These are phyloP conservation scores for Orcinus orca DNA, from an alignment of 2,113 vertebrate genomes.

Conservation along the genomic window DNA sequence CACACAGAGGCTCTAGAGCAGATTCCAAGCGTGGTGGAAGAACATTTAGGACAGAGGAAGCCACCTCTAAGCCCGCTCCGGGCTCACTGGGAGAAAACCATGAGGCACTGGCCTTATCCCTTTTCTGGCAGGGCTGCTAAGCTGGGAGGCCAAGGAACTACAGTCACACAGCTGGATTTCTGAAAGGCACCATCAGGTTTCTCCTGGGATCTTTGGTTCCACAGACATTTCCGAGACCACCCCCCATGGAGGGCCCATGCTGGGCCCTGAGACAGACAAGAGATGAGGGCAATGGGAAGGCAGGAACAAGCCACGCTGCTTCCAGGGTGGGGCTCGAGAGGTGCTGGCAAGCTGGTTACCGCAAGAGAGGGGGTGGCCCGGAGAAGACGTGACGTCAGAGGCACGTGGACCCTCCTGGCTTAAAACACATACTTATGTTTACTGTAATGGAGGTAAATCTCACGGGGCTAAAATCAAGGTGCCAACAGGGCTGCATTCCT, in stretches of 20 bases:
- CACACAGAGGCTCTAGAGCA: background rate
- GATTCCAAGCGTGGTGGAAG: background rate
- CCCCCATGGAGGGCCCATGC: fast-evolving
- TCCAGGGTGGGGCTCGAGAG: background rate
- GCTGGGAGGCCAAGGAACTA: background rate
- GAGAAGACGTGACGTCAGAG: background rate
- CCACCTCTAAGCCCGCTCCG: background rate
- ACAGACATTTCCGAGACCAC: background rate
- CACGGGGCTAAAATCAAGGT: background rate
- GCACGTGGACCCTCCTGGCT: background rate
- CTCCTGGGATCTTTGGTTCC: background rate
- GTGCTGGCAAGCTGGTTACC: background rate
- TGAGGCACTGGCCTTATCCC: background rate
- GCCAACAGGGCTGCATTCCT: background rate
- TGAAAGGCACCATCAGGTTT: background rate
- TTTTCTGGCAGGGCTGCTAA: background rate
- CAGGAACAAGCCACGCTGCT: background rate
- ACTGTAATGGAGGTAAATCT: background rate
- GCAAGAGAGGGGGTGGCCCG: background rate
- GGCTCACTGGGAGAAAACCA: background rate
- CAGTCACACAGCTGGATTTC: background rate
- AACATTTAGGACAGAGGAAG: background rate
- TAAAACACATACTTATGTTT: background rate
- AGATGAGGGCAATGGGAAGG: background rate
- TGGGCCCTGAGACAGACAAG: background rate